phyloP scores from a whole-genome alignment of 2,888 invertebrate genomes.

The Megamerina dolium region DNA sequence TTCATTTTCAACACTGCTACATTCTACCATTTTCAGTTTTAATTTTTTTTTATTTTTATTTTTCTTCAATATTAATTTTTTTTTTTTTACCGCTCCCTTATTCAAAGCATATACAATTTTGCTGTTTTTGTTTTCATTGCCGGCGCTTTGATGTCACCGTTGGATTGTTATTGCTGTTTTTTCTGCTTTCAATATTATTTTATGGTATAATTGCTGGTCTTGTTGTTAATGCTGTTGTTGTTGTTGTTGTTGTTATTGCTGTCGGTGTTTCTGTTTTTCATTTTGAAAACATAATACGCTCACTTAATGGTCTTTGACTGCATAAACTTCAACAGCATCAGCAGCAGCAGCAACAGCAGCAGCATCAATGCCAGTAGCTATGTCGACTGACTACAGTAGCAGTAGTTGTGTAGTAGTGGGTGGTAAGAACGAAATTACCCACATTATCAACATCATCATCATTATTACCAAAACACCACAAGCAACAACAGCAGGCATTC shows the following conservation, averaged over 20 bases:
- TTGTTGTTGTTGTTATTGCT: slow-evolving; percentile 3
- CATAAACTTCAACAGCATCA: slow-evolving; percentile 3
- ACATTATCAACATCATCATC: too few species aligned
- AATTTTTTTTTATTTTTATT: slow-evolving; percentile 1
- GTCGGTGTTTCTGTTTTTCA: too few species aligned
- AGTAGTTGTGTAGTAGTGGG: too few species aligned
- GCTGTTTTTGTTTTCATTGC: not conserved
- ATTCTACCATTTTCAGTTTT: not conserved
- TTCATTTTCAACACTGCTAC: slow-evolving; percentile 2
- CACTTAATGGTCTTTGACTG: slow-evolving; percentile 7
- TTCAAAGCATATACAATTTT: too few species aligned
- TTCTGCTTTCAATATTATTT: not conserved
- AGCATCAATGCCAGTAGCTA: not conserved
- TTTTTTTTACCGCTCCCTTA: too few species aligned
- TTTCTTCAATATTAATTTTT: too few species aligned
- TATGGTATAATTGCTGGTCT: too few species aligned
- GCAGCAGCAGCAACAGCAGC: not conserved
- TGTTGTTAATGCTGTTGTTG: too few species aligned
- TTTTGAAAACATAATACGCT: not conserved
- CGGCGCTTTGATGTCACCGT: not conserved
- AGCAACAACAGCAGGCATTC: not conserved
- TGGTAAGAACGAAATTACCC: too few species aligned
- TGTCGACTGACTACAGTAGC: too few species aligned
- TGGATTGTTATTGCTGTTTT: not conserved
- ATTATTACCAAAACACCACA: not conserved